Evolutionary conservation across 2,113 vertebrate species (phyloP).

Genomic region (Ploceus nigricollis): DNA sequence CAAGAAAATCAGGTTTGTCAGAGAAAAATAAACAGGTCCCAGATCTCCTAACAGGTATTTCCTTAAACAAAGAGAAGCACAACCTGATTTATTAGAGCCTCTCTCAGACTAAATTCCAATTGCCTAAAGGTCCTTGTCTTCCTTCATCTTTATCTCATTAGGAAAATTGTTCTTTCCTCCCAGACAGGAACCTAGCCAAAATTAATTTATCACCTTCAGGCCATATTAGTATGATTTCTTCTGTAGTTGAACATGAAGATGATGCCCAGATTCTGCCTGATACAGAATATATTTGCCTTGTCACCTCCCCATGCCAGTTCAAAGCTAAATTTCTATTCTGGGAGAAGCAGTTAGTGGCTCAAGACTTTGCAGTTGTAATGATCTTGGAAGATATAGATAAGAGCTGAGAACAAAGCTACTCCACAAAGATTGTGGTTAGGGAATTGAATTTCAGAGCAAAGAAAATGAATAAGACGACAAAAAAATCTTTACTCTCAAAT

Average conservation of each 20-base stretch:
- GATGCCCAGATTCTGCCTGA: neutral
- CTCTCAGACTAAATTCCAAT: slow-evolving; percentile 14
- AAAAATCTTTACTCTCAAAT: neutral
- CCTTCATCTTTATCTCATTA: slow-evolving; percentile 57
- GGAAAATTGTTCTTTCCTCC: slow-evolving; percentile 41
- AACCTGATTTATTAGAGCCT: slow-evolving; percentile 26
- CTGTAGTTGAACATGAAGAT: slow-evolving; percentile 16
- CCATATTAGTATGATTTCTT: slow-evolving; percentile 42
- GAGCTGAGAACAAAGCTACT: neutral
- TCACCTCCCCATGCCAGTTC: neutral
- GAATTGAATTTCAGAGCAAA: neutral
- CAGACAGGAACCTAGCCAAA: slow-evolving; percentile 16
- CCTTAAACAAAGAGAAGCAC: slow-evolving; percentile 24
- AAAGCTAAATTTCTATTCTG: neutral
- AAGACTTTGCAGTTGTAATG: neutral
- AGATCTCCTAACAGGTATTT: slow-evolving; percentile 26
- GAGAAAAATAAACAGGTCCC: slow-evolving; percentile 19
- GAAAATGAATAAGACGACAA: neutral
- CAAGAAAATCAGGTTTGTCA: slow-evolving; percentile 8
- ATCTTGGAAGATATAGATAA: neutral
- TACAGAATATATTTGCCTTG: neutral
- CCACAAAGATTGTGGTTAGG: neutral
- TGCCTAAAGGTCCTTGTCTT: slow-evolving; percentile 23
- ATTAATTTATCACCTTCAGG: slow-evolving; percentile 59
- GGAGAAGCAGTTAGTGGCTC: neutral